Percentiles rank a stretch among this genome's conserved stretches.
Conservation (phyloP, 2,888 invertebrate genomes). For the Acanthoscelides obtectus region DNA sequence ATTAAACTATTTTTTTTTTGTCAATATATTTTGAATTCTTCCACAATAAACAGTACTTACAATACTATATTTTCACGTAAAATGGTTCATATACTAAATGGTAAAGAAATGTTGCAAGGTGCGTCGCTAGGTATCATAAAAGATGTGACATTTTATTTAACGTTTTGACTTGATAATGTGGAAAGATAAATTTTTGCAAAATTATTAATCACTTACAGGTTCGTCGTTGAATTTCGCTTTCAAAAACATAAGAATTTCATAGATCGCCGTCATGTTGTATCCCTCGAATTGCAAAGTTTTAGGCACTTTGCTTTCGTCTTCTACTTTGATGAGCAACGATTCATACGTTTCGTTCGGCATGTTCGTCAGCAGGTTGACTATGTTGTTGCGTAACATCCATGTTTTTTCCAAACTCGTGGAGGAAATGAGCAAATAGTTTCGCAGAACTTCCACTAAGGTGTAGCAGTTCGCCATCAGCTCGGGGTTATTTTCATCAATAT, state of each 20-base stretch:
- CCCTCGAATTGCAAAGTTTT: conserved; percentile 59
- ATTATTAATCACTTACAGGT: conserved; percentile 41
- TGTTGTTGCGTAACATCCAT: conserved; percentile 70
- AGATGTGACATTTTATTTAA: neutral
- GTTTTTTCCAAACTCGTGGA: conserved; percentile 56
- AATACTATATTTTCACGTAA: too few relatives aligned
- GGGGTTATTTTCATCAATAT: conserved; percentile 49
- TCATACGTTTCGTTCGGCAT: conserved; percentile 72
- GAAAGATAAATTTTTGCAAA: neutral
- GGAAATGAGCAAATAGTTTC: conserved; percentile 62
- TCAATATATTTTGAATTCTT: too few relatives aligned
- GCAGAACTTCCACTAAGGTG: conserved; percentile 67
- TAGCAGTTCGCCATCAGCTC: conserved; percentile 69
- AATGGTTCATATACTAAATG: too few relatives aligned
- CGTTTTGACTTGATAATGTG: neutral
- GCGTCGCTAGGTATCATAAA: too few relatives aligned
- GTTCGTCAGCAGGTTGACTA: conserved; percentile 79
- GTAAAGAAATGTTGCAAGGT: too few relatives aligned
- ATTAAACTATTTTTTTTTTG: too few relatives aligned
- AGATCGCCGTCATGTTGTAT: conserved; percentile 73
- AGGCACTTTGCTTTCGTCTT: conserved; percentile 40
- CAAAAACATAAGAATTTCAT: conserved; percentile 66
- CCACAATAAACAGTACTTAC: too few relatives aligned
- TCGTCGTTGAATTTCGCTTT: conserved; percentile 58
- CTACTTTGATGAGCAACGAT: conserved; percentile 58